Evolutionary conservation across 2,888 invertebrate species (phyloP), one percentile per base, ranked within the genome.

Genomic region (Spodoptera picta): DNA sequence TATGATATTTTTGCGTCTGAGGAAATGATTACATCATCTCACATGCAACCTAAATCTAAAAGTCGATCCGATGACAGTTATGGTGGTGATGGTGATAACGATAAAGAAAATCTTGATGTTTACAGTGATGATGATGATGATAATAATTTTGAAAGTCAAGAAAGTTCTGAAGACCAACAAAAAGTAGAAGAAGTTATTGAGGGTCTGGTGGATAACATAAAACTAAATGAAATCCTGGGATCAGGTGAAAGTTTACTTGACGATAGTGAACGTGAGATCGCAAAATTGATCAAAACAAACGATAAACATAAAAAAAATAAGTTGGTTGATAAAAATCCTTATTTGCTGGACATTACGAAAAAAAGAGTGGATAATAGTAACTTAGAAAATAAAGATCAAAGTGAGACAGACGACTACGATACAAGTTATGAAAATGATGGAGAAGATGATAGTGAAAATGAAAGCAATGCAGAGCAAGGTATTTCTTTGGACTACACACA

Each of bases 171-270:
- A 9, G 12, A 59, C 41, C 55, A 59, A 11, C 14, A 44, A 14
- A 42, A 61, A 42, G n/a, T 65, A 27, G 54, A 52, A n/a, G 44
- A 58, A 12, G 54, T 53, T 24, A 54, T 69, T 27, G 27, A 42
- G 12, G 60, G 6, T 51, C 54, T 65, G 6, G 52, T 43, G 48
- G 49, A 65, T 42, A 45, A 55, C 44, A 27, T 50, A 19, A 60
- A 69, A 3, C 10, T 57, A 4, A 36, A 64, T 10, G 41, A 58
- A 47, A 52, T 61, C 11, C 11, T 36, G 11, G 50, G 61, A 49
- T 49, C 45, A 9, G 12, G 46, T n/a, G 31, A 23, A 27, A 64
- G 11, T 27, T 56, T 27, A 42, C 11, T 11, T 19, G 48, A 53
- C 31, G n/a, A n/a, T 4, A 42, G 1, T 12, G 31, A 9, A 4